A percentile compares a stretch with the other conserved stretches of the same genome.
Conservation (phyloP, 2,888 invertebrate genomes). For the Pocota personata region DNA sequence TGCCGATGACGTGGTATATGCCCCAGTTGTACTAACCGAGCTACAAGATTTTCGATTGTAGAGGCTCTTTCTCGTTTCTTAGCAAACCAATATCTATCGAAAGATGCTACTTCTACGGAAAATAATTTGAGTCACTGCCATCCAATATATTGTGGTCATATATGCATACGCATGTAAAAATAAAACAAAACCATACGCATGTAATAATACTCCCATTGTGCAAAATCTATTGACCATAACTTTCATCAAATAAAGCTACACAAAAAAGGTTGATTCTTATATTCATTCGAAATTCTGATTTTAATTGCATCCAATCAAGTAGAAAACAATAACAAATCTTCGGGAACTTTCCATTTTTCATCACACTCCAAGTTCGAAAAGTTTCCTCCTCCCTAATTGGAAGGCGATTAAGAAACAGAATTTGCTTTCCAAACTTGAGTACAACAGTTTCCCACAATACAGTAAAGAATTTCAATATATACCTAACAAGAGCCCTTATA, state of each 20-base stretch:
- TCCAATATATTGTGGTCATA: too few relatives aligned
- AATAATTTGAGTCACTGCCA: too few relatives aligned
- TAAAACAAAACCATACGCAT: too few relatives aligned
- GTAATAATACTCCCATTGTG: too few relatives aligned
- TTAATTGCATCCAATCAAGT: constrained; percentile 24
- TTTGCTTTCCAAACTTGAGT: constrained; percentile 2
- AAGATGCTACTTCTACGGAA: too few relatives aligned
- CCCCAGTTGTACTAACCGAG: too few relatives aligned
- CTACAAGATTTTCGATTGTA: too few relatives aligned
- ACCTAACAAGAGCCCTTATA: constrained; percentile 40
- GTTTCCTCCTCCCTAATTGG: constrained; percentile 45
- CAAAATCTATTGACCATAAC: neutral
- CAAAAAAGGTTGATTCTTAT: neutral
- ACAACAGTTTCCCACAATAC: constrained; percentile 25
- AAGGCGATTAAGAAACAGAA: constrained; percentile 33
- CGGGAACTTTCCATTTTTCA: constrained; percentile 20
- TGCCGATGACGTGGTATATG: too few relatives aligned
- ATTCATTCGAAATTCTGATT: neutral
- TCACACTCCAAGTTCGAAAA: constrained; percentile 33
- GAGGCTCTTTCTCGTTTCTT: too few relatives aligned
- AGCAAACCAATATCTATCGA: too few relatives aligned
- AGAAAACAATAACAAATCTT: neutral
- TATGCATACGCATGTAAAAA: too few relatives aligned
- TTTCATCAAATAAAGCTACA: neutral
- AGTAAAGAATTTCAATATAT: constrained; percentile 13